These are phyloP conservation scores for Erannis defoliaria DNA, from an alignment of 2,888 invertebrate genomes.

Conservation along the genomic window DNA sequence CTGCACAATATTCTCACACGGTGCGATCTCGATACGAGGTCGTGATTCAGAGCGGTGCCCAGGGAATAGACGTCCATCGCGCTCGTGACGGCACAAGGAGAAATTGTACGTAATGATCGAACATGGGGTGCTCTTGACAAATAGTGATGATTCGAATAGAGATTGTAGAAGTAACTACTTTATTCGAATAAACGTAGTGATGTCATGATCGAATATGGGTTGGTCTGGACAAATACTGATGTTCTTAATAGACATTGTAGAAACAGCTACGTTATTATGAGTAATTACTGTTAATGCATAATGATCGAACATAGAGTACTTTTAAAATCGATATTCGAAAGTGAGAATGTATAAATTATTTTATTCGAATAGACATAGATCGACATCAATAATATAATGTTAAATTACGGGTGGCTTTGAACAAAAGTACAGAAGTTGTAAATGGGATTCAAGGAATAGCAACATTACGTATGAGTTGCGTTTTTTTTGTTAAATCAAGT, in stretches of 20 bases:
- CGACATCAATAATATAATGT: too few species aligned
- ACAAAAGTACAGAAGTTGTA: too few species aligned
- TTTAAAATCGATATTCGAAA: too few species aligned
- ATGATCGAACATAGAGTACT: too few species aligned
- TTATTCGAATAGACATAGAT: too few species aligned
- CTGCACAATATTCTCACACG: slow-evolving; percentile 30
- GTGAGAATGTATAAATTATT: too few species aligned
- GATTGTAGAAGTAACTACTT: background rate
- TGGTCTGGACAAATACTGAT: slow-evolving; percentile 13
- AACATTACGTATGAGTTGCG: too few species aligned
- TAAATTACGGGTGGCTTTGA: too few species aligned
- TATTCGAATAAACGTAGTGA: background rate
- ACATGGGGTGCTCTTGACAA: slow-evolving; percentile 30
- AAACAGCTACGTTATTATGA: background rate
- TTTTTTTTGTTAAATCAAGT: too few species aligned
- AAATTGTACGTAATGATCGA: slow-evolving; percentile 36
- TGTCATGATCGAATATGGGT: background rate
- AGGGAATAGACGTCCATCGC: slow-evolving; percentile 24
- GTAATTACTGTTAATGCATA: too few species aligned
- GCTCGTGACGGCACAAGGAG: slow-evolving; percentile 25
- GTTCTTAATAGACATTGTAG: background rate
- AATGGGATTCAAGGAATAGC: too few species aligned
- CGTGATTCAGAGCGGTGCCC: slow-evolving; percentile 30
- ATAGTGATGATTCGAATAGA: slow-evolving; percentile 21
- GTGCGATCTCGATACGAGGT: slow-evolving; percentile 25